Evolutionary conservation across 2,888 invertebrate species (phyloP), one percentile per base, ranked within the genome.

Genomic region (Xylota segnis): DNA sequence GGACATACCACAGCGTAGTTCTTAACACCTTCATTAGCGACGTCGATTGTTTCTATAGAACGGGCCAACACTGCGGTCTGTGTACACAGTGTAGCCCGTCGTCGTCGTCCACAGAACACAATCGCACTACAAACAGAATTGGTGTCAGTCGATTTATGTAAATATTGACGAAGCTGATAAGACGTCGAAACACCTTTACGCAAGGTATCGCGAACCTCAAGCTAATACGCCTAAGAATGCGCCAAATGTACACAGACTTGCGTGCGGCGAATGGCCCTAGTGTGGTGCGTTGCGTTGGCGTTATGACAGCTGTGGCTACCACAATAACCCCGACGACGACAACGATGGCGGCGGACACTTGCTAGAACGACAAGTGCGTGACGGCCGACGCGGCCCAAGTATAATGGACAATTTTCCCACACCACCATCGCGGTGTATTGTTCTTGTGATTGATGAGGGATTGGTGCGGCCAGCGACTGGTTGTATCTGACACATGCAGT

Each of bases 111-210:
- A 56, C 59, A 58, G 40, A 27, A 32, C 37, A 76, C 75, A 81
- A 84, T 84, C 84, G 75, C 75, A 84, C 37, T 58, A 59, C 66
- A 81, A 81, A 81, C 75, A 68, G 66, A 82, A 86, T 86, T 82
- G 71, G 82, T 86, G 86, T 86, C 86, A 86, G 82, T 86, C 86
- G 68, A 82, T 86, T 82, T 86, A 82, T 86, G 86, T 86, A 72
- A 86, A 86, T 86, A 77, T 86, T 86, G 76, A 86, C 86, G 50
- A 72, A 82, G 86, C 72, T 72, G 86, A 77, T 86, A 86, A 82
- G 82, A 86, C 71, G 81, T 71, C 59, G 70, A 71, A 68, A 68
- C 47, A 61, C 56, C 63, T 54, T 71, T 71, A 47, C 66, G 77
- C 77, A 81, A 81, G 70, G 65, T 86, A 86, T 86, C 76, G 86